These are phyloP conservation scores for Narcine bancroftii DNA, from an alignment of 2,113 vertebrate genomes.

Conservation along the genomic window DNA sequence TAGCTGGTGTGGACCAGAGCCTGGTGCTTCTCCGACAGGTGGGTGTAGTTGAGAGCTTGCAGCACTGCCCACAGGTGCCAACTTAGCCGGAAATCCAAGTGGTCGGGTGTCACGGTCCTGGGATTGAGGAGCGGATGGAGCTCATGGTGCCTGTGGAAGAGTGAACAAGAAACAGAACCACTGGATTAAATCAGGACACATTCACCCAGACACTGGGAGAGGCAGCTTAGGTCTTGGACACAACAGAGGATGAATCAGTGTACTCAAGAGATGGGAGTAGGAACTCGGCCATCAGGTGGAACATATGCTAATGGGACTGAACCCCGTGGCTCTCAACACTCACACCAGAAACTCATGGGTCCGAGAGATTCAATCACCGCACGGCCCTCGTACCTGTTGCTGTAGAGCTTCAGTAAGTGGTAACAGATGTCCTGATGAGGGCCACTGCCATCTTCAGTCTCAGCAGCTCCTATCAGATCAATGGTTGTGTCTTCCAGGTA, in stretches of 20 bases:
- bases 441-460: conserved; percentile 46
- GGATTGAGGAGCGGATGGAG: conserved; percentile 82
- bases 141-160: conserved; percentile 65
- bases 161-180: rapidly evolving
- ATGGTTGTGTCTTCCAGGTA: conserved; percentile 66
- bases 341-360: too few relatives aligned
- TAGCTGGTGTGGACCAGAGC: conserved; percentile 77
- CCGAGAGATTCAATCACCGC: too few relatives aligned
- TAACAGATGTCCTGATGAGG: conserved; percentile 81
- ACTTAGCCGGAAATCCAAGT: conserved; percentile 81
- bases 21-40: conserved; percentile 64
- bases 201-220: neutral
- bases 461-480: conserved; percentile 47
- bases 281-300: too few relatives aligned
- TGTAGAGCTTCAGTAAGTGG: conserved; percentile 90
- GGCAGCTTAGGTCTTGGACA: too few relatives aligned
- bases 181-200: too few relatives aligned
- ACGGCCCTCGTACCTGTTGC: conserved; percentile 70
- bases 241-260: too few relatives aligned
- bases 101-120: conserved; percentile 68
- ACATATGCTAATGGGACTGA: too few relatives aligned
- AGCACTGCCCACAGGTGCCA: conserved; percentile 95
- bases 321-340: too few relatives aligned
- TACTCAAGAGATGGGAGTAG: too few relatives aligned
- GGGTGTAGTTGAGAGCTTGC: conserved; percentile 74